Evolutionary conservation across 2,888 invertebrate species (phyloP), one percentile per base, ranked within the genome.

Genomic region (Hybos culiciformis): DNA sequence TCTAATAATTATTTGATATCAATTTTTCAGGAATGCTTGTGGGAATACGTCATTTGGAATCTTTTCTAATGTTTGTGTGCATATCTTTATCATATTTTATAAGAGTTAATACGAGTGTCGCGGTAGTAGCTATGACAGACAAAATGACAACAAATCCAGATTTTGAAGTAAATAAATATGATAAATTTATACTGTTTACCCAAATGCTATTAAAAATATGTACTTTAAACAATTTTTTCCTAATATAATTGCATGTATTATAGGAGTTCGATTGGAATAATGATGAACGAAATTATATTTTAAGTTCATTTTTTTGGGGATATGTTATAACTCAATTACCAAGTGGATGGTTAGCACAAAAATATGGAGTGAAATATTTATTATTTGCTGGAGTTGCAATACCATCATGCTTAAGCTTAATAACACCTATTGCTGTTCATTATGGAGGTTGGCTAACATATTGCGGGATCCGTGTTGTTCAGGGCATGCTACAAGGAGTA

Each of bases 61-160:
- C 73, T 18, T 53, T 74, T 12, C 57, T 81, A 46, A 66, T 79
- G 47, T 78, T 80, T 53, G 53, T 74, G 9, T 74, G 77, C 0
- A 66, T 78, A 55, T 64, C 75, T 1, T 71, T 77, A 7, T 73
- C 78, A 23, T 80, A 78, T 53, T 72, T 73, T 1, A 70, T 79
- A 48, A 69, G 84, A 15, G 75, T 81, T 36, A 77, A 77, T 55
- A 70, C 83, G 53, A 81, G 79, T 0, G 79, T 83, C 12, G 81
- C 79, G 0, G 72, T 84, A 41, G 75, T 83, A 3, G 82, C 82
- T 11, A 84, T 84, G 82, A 77, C 78, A 1, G 73, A 78, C 50
- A 55, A 59, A 1, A 59, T 62, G n/a, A 59, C 67, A 3, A 67
- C 63, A 4, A 68, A 71, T 56, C 66, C 68, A 0, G 62, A 68